Conservation (phyloP, 2,113 vertebrate species). For the Ceyx melanurus region DNA sequence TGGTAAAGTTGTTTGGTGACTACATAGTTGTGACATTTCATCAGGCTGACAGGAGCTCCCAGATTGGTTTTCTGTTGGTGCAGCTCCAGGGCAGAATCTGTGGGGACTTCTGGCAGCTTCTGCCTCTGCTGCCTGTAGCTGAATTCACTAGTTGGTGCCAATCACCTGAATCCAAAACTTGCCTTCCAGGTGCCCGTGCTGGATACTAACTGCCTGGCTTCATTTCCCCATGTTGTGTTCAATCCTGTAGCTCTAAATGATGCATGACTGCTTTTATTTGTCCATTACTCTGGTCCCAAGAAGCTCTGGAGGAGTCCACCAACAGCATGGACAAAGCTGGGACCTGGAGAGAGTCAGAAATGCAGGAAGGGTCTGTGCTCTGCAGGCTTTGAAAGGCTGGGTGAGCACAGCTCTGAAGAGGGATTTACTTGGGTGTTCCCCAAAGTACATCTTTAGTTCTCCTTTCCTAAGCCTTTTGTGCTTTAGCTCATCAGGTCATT, state of each 20-base stretch:
- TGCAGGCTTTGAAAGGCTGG: neutral
- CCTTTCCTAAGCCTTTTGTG: neutral
- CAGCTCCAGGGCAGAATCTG: neutral
- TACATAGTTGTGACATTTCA: neutral
- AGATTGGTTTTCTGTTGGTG: neutral
- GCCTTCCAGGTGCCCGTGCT: neutral
- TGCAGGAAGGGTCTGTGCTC: rapidly evolving
- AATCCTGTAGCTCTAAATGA: neutral
- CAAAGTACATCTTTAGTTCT: neutral
- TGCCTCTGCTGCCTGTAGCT: neutral
- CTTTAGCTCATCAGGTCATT: neutral
- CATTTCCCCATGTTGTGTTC: neutral
- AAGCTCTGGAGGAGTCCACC: neutral
- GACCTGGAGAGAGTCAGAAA: neutral
- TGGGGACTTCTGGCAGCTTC: neutral
- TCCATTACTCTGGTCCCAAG: neutral
- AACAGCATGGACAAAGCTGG: neutral
- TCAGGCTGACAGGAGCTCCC: neutral
- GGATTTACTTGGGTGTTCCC: neutral
- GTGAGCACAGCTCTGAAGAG: neutral
- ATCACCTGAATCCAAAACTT: neutral
- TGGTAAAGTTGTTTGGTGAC: neutral
- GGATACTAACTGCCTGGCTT: neutral
- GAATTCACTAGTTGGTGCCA: neutral
- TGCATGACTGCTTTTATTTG: neutral